Base-by-base conservation (phyloP, 2,113 vertebrate genomes). In the Cyanistes caeruleus region DNA sequence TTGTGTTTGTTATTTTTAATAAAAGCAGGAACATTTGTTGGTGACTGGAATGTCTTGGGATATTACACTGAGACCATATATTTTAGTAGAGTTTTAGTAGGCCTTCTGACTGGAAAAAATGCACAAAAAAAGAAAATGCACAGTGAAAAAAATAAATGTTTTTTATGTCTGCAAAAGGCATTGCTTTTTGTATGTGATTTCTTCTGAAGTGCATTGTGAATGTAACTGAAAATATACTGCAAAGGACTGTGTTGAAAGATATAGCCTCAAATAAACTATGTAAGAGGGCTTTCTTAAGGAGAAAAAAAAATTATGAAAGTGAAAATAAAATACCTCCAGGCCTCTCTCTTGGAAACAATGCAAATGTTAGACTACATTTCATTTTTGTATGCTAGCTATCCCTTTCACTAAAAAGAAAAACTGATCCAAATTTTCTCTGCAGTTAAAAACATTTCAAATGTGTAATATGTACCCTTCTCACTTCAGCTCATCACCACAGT, bases 11-110 rank as follows among this genome's bases (percentile, higher is more conserved):
- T 90, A 68, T 90, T 97, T 96, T 69, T 76, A 92, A 85, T 95
- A 95, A 83, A 97, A 84, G 52, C 78, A 90, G 93, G 92, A 91
- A 84, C 62, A 73, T 96, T 97, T 94, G 39, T 89, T 93, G 94
- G 72, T 93, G 90, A 85, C 44, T 21, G 8, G 46, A 67, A 90
- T 73, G 68, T 88, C 76, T 84, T 90, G 35, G 49, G 69, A 43
- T 95, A 90, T 87, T 94, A 82, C 63, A 24, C 80, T 93, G 96
- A 76, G 95, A 83, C 64, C 79, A 15, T 75, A 64, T 90, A 80
- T 95, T 95, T 96, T 87, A 95, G 93, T 43, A 92, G 93, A 95
- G 89, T 86, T 95, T 90, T 96, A 52, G 84, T 70, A 39, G 52
- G 72, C 86, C 75, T 95, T 90, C 49, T 41, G 64, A 81, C 69